phyloP scores from a whole-genome alignment of 2,797 vertebrate species.

The Amblyraja radiata region DNA sequence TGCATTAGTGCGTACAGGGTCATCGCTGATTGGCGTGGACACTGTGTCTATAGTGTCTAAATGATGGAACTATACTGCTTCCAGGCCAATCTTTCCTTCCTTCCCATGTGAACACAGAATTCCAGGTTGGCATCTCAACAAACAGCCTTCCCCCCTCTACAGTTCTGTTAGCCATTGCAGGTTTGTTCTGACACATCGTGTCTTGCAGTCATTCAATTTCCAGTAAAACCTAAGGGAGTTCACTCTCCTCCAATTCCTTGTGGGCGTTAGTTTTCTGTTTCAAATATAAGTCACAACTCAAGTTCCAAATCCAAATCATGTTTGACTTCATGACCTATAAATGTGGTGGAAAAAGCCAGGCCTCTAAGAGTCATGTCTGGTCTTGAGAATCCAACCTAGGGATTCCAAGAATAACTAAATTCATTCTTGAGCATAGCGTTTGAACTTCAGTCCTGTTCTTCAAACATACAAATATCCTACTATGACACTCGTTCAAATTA shows the following conservation, averaged over 20 bases:
- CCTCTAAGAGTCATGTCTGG: slow-evolving; percentile 30
- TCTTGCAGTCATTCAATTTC: neutral
- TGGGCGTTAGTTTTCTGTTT: neutral
- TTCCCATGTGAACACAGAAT: neutral
- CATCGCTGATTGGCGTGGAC: too few relatives aligned
- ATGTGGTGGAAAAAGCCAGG: neutral
- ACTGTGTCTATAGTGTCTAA: too few relatives aligned
- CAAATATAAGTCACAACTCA: slow-evolving; percentile 8
- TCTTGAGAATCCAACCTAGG: neutral
- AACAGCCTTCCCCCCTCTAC: neutral
- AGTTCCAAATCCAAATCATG: slow-evolving; percentile 17
- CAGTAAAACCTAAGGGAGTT: neutral
- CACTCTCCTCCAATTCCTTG: neutral
- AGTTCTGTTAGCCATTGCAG: too few relatives aligned
- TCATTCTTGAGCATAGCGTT: neutral
- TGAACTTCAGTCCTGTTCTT: slow-evolving; percentile 1
- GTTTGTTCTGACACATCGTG: neutral
- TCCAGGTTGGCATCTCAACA: neutral
- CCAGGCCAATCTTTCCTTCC: neutral
- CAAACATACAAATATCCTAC: neutral
- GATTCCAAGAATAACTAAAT: slow-evolving; percentile 34
- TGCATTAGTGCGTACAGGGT: too few relatives aligned
- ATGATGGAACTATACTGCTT: neutral
- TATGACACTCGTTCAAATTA: neutral
- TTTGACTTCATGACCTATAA: neutral